A percentile compares a stretch with the other conserved stretches of the same genome.
phyloP scores from a whole-genome alignment of 2,797 vertebrate species.

The Parambassis ranga region DNA sequence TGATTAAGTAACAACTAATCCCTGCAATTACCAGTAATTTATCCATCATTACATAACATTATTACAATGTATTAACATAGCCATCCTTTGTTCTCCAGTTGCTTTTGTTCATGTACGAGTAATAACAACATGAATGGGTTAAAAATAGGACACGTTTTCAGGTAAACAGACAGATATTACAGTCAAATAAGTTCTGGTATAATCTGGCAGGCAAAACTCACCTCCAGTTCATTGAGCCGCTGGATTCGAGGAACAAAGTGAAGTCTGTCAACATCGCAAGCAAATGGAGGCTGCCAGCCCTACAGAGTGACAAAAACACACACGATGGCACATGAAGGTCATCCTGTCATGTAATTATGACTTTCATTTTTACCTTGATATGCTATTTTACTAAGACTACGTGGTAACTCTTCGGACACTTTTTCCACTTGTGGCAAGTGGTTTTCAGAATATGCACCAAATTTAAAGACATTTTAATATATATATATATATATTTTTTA shows the following conservation, averaged over 20 bases:
- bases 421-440: neutral
- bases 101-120: neutral
- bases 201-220: conserved; percentile 62
- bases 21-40: neutral
- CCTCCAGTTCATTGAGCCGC: conserved; percentile 98
- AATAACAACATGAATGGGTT: neutral
- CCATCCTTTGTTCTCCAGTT: neutral
- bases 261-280: conserved; percentile 95
- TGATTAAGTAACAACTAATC: neutral
- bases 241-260: conserved; percentile 98
- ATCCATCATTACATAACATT: neutral
- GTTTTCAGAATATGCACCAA: neutral
- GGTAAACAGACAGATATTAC: neutral
- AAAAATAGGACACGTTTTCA: neutral
- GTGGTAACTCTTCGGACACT: neutral
- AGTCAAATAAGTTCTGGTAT: neutral
- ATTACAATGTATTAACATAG: neutral
- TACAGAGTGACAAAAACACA: conserved; percentile 60
- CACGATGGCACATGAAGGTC: conserved; percentile 28
- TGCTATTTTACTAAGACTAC: neutral
- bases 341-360: fast-evolving
- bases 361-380: neutral
- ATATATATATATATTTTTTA: too few relatives aligned
- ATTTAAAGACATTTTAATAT: neutral
- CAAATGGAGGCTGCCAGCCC: conserved; percentile 98